Conservation (phyloP, 2,888 invertebrate genomes). For the Plagodis pulveraria region DNA sequence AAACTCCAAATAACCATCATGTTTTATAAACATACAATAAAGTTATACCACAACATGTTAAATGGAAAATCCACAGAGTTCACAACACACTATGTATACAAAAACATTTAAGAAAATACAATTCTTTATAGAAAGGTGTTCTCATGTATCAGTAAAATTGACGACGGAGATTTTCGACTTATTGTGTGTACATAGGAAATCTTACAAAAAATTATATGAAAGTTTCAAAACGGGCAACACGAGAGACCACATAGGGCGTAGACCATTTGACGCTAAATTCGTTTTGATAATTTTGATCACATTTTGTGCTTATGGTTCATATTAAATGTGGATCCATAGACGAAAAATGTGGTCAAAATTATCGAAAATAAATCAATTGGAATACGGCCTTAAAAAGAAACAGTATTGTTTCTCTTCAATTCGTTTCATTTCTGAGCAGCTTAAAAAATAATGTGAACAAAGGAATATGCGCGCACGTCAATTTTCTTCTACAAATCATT, state of each 20-base stretch:
- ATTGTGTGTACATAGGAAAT: background rate
- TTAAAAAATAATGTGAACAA: conserved; percentile 3
- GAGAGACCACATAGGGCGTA: background rate
- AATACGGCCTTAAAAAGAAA: background rate
- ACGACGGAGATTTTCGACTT: conserved; percentile 12
- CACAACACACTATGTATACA: conserved; percentile 43
- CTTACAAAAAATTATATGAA: background rate
- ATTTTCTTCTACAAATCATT: background rate
- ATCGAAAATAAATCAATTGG: too few species aligned
- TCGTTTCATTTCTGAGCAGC: background rate
- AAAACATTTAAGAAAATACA: conserved; percentile 39
- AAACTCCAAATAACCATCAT: conserved; percentile 1
- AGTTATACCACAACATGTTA: conserved; percentile 19
- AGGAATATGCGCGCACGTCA: conserved; percentile 8
- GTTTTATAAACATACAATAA: conserved; percentile 5
- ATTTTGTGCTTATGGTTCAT: too few species aligned
- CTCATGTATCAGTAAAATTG: conserved; percentile 15
- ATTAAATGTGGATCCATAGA: too few species aligned
- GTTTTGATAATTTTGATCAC: too few species aligned
- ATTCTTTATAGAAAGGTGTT: conserved; percentile 16
- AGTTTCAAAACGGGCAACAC: background rate
- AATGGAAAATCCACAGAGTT: conserved; percentile 33
- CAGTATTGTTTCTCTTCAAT: background rate
- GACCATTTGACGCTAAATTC: background rate
- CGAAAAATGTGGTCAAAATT: too few species aligned